Evolutionary conservation across 2,888 invertebrate genomes (phyloP).

Genomic region (Pherbina coryleti): DNA sequence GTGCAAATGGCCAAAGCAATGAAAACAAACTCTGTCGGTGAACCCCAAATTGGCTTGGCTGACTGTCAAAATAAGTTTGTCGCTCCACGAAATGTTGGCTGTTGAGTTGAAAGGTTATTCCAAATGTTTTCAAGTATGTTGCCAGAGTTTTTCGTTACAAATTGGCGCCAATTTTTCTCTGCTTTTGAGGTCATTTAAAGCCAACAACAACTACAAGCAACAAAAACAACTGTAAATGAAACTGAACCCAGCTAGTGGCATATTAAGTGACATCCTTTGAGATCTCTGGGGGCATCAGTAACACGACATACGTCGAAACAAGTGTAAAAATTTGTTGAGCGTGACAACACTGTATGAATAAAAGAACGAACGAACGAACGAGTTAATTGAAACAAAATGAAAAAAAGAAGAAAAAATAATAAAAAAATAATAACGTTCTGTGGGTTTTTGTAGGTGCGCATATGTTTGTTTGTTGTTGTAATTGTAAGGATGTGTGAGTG

Average conservation of each 20-base stretch:
- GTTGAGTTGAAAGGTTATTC: no score
- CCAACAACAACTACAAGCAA: not conserved
- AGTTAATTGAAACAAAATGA: slow-evolving; percentile 18
- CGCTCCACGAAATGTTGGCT: no score
- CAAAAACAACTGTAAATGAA: not conserved
- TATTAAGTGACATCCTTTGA: not conserved
- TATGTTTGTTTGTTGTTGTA: not conserved
- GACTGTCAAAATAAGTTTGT: no score
- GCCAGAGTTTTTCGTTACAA: no score
- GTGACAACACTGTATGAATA: slow-evolving; percentile 11
- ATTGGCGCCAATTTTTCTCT: no score
- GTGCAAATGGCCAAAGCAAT: not conserved
- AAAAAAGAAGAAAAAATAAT: no score
- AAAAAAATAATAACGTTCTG: not conserved
- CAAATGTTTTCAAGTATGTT: no score
- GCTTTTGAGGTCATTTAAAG: no score
- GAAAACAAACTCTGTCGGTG: not conserved
- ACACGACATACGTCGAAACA: not conserved
- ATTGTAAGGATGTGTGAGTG: not conserved
- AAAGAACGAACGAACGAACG: not conserved
- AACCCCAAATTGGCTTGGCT: not conserved
- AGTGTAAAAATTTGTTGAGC: not conserved
- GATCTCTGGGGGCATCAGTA: not conserved
- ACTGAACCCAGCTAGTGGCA: not conserved
- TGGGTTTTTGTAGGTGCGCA: not conserved